Percentiles rank a stretch among this genome's conserved stretches.
Evolutionary conservation across 1,140 invertebrate species (phyloP).

Genomic region (Alviniconcha marisindica): DNA sequence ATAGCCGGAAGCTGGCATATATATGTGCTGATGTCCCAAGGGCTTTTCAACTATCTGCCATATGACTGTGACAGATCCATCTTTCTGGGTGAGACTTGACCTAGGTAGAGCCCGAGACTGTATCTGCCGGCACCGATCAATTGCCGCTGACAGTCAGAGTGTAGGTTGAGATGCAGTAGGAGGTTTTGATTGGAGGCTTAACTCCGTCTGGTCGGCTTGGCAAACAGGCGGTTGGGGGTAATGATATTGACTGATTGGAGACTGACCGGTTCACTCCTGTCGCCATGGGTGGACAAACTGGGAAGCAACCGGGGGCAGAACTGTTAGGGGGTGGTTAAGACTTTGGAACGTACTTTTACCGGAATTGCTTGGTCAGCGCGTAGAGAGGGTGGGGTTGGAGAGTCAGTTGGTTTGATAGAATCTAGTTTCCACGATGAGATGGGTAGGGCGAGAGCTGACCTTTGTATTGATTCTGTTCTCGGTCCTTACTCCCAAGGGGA

Average conservation of each 20-base stretch:
- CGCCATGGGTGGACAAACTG: neutral
- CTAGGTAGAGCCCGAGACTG: neutral
- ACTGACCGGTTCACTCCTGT: neutral
- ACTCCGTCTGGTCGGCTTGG: constrained; percentile 7
- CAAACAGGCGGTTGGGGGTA: neutral
- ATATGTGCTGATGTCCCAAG: no score
- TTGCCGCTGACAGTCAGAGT: neutral
- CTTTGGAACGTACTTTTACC: neutral
- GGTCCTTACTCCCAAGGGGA: no score
- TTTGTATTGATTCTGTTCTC: neutral
- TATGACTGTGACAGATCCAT: no score
- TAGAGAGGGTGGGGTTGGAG: neutral
- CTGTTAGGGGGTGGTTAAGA: neutral
- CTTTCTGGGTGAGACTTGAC: no score
- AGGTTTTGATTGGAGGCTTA: neutral
- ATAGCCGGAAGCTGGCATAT: no score
- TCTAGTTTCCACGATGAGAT: neutral
- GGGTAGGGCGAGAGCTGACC: neutral
- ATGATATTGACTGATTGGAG: constrained; percentile 3
- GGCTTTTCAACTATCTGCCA: no score
- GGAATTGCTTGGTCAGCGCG: neutral
- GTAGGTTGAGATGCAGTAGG: neutral
- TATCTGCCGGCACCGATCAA: neutral
- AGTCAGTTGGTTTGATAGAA: neutral
- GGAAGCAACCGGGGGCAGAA: no score